A percentile compares a stretch with the other conserved stretches of the same genome.
Conservation (phyloP, 2,113 vertebrate species). For the Pycnonotus jocosus region DNA sequence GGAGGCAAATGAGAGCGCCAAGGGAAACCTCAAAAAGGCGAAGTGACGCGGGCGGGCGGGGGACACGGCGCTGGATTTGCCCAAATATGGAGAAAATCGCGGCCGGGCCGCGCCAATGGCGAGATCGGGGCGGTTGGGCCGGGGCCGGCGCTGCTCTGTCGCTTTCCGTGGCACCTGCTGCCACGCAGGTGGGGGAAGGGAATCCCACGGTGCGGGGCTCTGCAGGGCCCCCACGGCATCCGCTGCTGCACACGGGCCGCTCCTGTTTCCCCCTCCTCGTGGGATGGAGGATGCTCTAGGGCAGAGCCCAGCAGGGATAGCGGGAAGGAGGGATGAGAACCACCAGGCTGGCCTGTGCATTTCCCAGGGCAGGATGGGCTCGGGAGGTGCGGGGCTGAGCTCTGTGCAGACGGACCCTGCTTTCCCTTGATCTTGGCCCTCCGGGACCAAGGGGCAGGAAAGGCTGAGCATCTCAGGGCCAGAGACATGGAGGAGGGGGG, state of each 20-base stretch:
- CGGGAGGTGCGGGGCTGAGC: neutral
- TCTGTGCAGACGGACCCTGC: neutral
- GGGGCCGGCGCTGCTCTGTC: neutral
- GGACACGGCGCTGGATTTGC: neutral
- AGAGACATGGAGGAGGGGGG: accelerated
- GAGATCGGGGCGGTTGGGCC: neutral
- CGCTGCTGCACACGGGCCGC: accelerated
- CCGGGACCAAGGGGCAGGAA: neutral
- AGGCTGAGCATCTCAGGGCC: neutral
- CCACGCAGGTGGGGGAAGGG: neutral
- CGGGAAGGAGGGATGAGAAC: neutral
- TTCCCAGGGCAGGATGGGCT: neutral
- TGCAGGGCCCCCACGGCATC: accelerated
- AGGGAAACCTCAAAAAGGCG: constrained; percentile 74
- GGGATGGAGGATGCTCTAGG: neutral
- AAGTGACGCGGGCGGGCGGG: constrained; percentile 54
- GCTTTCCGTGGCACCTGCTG: constrained; percentile 6
- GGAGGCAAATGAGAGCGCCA: constrained; percentile 42
- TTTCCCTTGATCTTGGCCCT: neutral
- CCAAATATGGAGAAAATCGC: constrained; percentile 72
- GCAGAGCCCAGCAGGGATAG: neutral
- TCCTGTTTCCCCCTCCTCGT: neutral
- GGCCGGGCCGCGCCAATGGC: constrained; percentile 22
- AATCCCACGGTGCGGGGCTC: accelerated
- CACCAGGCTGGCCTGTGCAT: accelerated